Conservation (phyloP, 2,888 invertebrate genomes). For the Chalcis sispes region DNA sequence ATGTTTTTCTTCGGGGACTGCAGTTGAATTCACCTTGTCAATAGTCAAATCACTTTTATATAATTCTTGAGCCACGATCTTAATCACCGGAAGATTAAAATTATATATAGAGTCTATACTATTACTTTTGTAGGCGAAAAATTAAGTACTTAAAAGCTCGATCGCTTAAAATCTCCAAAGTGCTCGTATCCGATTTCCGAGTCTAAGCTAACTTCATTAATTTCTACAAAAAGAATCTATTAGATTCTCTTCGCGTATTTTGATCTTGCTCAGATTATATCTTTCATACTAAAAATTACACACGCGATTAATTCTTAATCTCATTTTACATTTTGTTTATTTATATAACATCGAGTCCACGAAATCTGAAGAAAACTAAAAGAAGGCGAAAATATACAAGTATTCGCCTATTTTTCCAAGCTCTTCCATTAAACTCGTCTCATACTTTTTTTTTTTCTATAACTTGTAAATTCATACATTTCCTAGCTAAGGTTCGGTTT, state of each 20-base stretch:
- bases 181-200: slow-evolving; percentile 27
- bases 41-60: slow-evolving; percentile 4
- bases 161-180: slow-evolving; percentile 31
- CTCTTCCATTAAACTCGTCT: slow-evolving; percentile 13
- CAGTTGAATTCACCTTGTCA: neutral
- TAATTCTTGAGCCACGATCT: neutral
- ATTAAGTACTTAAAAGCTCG: slow-evolving; percentile 37
- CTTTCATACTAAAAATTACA: slow-evolving; percentile 26
- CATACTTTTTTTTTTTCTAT: slow-evolving; percentile 23
- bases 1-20: neutral
- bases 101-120: neutral
- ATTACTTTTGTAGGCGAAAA: slow-evolving; percentile 1
- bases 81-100: slow-evolving; percentile 6
- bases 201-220: slow-evolving; percentile 30
- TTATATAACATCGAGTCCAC: slow-evolving; percentile 10
- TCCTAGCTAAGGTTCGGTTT: slow-evolving; percentile 44
- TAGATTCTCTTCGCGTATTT: slow-evolving; percentile 18
- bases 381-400: neutral
- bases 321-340: slow-evolving; percentile 38
- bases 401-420: neutral
- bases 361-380: slow-evolving; percentile 32
- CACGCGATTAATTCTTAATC: slow-evolving; percentile 45
- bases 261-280: slow-evolving; percentile 49
- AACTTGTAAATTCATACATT: slow-evolving; percentile 40
- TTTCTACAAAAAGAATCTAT: slow-evolving; percentile 18